Evolutionary conservation across 2,888 invertebrate species (phyloP).

Genomic region (Apamea monoglypha): DNA sequence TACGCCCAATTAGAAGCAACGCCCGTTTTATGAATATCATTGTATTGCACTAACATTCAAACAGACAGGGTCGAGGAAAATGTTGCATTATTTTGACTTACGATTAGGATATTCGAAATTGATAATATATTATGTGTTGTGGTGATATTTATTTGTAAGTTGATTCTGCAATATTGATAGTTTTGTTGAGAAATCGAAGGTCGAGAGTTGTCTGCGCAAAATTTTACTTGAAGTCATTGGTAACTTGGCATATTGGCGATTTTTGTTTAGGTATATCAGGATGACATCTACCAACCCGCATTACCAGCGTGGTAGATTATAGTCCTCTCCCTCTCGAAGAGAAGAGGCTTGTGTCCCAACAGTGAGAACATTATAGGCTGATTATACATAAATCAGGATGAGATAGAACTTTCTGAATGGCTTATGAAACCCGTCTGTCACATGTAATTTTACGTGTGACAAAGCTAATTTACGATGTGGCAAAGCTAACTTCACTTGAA

Average conservation of each 20-base stretch:
- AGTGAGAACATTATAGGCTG: too few species aligned
- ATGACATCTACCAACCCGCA: neutral
- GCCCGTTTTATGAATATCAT: slow-evolving; percentile 37
- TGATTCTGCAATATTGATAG: slow-evolving; percentile 23
- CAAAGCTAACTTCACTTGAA: neutral
- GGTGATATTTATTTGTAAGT: slow-evolving; percentile 9
- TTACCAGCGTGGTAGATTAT: neutral
- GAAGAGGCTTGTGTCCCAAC: too few species aligned
- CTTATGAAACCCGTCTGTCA: neutral
- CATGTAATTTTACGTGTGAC: neutral
- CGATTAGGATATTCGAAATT: slow-evolving; percentile 31
- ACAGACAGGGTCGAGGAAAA: slow-evolving; percentile 34
- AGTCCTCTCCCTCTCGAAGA: too few species aligned
- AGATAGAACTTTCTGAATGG: neutral
- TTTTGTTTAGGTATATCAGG: neutral
- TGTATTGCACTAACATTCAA: slow-evolving; percentile 49
- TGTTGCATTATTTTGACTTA: slow-evolving; percentile 20
- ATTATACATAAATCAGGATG: neutral
- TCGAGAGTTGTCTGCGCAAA: neutral
- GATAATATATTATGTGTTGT: too few species aligned
- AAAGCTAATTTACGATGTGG: neutral
- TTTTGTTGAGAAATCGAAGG: slow-evolving; percentile 17
- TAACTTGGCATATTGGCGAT: neutral
- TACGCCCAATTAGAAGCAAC: slow-evolving; percentile 53
- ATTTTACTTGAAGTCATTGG: neutral